A percentile compares a stretch with the other conserved stretches of the same genome.
Conservation (phyloP, 2,797 vertebrate genomes). For the Enteromius afrohamiltoni region DNA sequence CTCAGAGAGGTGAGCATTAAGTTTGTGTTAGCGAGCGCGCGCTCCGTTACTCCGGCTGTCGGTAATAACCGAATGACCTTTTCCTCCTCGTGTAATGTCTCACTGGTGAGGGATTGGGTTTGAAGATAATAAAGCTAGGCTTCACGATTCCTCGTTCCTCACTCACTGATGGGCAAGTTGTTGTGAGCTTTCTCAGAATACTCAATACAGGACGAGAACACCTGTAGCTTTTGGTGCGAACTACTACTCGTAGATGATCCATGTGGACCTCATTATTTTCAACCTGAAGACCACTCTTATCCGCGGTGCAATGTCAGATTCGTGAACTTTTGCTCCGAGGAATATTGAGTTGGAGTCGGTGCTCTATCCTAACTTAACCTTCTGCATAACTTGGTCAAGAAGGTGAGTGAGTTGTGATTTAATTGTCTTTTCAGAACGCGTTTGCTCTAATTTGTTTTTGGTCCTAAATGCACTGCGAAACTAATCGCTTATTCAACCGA, state of each 20-base stretch:
- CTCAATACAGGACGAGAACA: constrained; percentile 72
- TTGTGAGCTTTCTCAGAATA: constrained; percentile 68
- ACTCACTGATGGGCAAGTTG: constrained; percentile 81
- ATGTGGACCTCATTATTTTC: constrained; percentile 83
- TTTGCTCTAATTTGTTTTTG: neutral
- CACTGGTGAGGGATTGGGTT: constrained; percentile 83
- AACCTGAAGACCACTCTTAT: constrained; percentile 72
- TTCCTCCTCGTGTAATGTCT: constrained; percentile 82
- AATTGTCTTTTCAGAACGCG: neutral
- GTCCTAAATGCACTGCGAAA: neutral
- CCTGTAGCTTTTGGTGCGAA: constrained; percentile 84
- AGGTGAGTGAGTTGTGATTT: constrained; percentile 74
- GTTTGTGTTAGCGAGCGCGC: constrained; percentile 67
- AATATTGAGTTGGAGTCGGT: constrained; percentile 74
- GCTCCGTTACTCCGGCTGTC: constrained; percentile 71
- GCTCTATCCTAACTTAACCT: constrained; percentile 76
- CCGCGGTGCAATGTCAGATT: constrained; percentile 78
- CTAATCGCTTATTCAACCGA: neutral
- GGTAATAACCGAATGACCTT: constrained; percentile 85
- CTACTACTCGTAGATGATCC: constrained; percentile 73
- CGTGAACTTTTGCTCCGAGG: constrained; percentile 84
- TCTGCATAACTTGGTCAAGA: constrained; percentile 81
- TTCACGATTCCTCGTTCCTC: constrained; percentile 78
- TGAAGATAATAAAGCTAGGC: constrained; percentile 81
- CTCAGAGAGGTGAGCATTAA: constrained; percentile 65